Evolutionary conservation across 2,888 invertebrate genomes (phyloP), one percentile per base, ranked within the genome.

Genomic region (Amphimallon solstitiale): DNA sequence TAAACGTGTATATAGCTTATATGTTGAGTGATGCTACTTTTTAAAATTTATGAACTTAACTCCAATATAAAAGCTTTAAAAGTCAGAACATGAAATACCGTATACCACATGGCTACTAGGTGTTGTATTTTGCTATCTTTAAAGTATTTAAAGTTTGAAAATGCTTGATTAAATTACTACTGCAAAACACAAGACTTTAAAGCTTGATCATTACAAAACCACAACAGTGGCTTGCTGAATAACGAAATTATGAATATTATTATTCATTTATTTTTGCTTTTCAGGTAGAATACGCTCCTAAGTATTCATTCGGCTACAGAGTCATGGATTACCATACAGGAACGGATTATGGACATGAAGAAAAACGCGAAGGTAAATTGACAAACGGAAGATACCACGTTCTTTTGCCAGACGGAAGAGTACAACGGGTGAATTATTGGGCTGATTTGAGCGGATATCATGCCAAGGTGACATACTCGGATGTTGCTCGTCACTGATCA

Each of bases 361-460:
- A 93, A 81, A 85, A 86, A 45, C 87, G 89, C 71, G 86, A 87
- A 68, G 91, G 90, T 9, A 87, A 88, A 69, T 86, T 86, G 48
- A 88, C 90, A 1, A 88, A 87, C 73, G 93, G 93, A 10, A 87
- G 88, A 68, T 93, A 93, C 83, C 91, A 92, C 75, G 92, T 93
- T 2, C 83, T 90, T 7, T 82, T 93, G 43, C 93, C 93, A 1
- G 93, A 93, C 81, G 93, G 93, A 29, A 85, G 92, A 70, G 83
- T 91, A 76, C 93, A 93, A 82, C 89, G 89, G 72, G 93, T 92
- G 52, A 85, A 88, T 68, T 94, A 94, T 81, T 89, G 88, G 72
- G 93, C 92, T 0, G 93, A 93, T 63, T 88, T 89, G 49, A 85
- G 86, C 52, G 93, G 93, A 5, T 93, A 89, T 80, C 92, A 92